These are phyloP conservation scores for Oriolus oriolus DNA, from an alignment of 2,113 vertebrate species.

Conservation along the genomic window DNA sequence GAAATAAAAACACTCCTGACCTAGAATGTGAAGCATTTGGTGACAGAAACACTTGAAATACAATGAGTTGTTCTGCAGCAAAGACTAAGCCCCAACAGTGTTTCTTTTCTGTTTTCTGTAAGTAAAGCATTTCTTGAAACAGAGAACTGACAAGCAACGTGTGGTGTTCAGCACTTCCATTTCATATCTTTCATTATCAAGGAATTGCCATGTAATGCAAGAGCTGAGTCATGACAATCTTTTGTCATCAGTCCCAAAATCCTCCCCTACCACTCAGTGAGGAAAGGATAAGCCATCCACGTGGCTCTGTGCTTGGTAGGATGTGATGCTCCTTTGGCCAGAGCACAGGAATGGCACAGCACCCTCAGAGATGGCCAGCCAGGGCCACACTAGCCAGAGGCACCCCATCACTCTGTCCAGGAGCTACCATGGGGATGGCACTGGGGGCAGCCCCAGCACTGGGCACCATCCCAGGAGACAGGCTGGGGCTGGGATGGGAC, in stretches of 20 bases:
- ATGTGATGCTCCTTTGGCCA: neutral
- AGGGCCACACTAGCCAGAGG: neutral
- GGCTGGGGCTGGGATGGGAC: neutral
- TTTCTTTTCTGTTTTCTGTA: neutral
- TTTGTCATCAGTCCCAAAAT: neutral
- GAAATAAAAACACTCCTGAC: neutral
- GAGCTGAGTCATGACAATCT: neutral
- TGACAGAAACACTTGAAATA: neutral
- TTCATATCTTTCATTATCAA: neutral
- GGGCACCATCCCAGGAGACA: neutral
- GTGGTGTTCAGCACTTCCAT: neutral
- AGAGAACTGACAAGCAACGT: rapidly evolving
- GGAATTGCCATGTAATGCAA: neutral
- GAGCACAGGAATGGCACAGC: neutral
- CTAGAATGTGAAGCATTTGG: neutral
- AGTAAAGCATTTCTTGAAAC: neutral
- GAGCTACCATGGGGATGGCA: neutral
- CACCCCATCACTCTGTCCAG: neutral
- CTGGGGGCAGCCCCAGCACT: neutral
- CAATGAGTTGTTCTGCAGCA: neutral
- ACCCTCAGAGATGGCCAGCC: rapidly evolving
- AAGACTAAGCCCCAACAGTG: neutral
- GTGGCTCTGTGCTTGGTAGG: neutral
- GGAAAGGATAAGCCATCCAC: neutral
- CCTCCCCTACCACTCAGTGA: neutral